Percentiles rank a stretch among this genome's conserved stretches.
Conservation (phyloP, 2,113 vertebrate genomes). For the Tachysurus vachellii region DNA sequence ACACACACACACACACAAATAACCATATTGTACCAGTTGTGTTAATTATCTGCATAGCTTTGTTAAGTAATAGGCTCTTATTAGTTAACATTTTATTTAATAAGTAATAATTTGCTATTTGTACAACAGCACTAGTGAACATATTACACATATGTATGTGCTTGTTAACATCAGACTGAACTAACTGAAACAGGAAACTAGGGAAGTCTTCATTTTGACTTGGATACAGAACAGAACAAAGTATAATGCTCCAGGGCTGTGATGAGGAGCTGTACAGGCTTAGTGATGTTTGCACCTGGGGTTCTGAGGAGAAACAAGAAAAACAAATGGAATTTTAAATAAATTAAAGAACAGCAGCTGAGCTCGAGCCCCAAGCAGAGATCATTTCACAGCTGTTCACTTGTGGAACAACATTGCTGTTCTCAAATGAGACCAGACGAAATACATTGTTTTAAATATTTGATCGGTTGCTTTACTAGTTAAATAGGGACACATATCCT, state of each 20-base stretch:
- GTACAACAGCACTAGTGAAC: not conserved
- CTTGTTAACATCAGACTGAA: not conserved
- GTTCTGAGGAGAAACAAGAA: slow-evolving; percentile 48
- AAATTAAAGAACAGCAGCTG: slow-evolving; percentile 25
- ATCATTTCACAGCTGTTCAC: not conserved
- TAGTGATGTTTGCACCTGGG: slow-evolving; percentile 42
- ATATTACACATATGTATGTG: not conserved
- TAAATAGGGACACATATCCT: slow-evolving; percentile 3
- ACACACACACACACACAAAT: not conserved
- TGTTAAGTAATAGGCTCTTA: not conserved
- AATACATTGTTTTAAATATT: not conserved
- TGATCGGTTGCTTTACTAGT: not conserved
- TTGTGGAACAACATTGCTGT: not conserved
- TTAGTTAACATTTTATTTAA: not conserved
- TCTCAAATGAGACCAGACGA: not conserved
- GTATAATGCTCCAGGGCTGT: not conserved
- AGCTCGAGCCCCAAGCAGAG: not conserved
- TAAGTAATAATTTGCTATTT: not conserved
- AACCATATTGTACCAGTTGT: not conserved
- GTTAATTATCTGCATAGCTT: not conserved
- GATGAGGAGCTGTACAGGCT: slow-evolving; percentile 17
- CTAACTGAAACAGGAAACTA: not conserved
- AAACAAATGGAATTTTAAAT: slow-evolving; percentile 17
- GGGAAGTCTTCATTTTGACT: not conserved
- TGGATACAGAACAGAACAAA: not conserved